Evolutionary conservation across 2,113 vertebrate species (phyloP).

Genomic region (Salminus brasiliensis): DNA sequence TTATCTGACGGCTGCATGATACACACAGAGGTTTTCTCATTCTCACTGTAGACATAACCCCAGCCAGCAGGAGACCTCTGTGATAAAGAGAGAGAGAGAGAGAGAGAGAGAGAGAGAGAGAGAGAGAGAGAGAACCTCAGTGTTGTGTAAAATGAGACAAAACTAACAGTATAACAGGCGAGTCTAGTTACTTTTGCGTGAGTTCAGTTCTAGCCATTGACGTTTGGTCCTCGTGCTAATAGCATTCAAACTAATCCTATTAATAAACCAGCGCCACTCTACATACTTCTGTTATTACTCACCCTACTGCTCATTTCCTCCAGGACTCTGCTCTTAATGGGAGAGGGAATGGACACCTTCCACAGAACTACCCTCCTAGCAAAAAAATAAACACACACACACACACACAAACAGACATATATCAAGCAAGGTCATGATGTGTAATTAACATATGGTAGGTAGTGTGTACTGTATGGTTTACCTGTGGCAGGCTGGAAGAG

Average conservation of each 20-base stretch:
- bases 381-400: constrained; percentile 31
- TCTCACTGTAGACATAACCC: constrained; percentile 26
- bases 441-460: background rate
- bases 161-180: background rate
- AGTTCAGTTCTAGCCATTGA: background rate
- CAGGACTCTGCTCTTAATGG: constrained; percentile 59
- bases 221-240: background rate
- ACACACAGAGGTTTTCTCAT: constrained; percentile 40
- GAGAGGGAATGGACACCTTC: constrained; percentile 56
- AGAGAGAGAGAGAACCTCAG: constrained; percentile 4
- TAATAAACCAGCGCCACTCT: background rate
- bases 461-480: constrained; percentile 35
- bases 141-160: background rate
- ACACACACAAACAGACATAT: background rate
- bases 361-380: constrained; percentile 48
- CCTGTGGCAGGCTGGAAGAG: constrained; percentile 67
- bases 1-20: constrained; percentile 37
- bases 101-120: constrained; percentile 10
- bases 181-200: no score
- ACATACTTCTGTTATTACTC: background rate
- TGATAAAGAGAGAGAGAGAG: constrained; percentile 25
- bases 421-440: background rate
- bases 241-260: background rate
- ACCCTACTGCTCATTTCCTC: constrained; percentile 51
- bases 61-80: constrained; percentile 14